These are phyloP conservation scores for Neogale vison DNA, from an alignment of 2,113 vertebrate species.

Conservation along the genomic window DNA sequence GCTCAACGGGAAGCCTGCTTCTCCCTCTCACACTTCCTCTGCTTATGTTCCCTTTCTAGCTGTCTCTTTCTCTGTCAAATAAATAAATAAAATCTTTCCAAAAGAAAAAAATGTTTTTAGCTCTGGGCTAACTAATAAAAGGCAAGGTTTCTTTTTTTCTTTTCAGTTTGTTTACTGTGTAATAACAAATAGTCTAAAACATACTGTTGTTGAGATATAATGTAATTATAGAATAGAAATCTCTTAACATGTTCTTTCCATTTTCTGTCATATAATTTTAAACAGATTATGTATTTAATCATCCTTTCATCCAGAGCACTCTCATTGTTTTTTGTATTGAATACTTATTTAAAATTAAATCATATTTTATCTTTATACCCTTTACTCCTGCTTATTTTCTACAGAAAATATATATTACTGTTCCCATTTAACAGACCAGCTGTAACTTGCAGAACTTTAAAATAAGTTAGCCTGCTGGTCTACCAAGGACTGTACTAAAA, in stretches of 20 bases:
- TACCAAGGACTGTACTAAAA: neutral
- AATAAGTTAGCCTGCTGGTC: neutral
- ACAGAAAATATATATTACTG: neutral
- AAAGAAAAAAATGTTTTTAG: neutral
- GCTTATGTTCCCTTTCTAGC: no score
- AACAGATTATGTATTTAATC: constrained; percentile 7
- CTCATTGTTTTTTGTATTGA: neutral
- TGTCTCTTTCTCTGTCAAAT: no score
- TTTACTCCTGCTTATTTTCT: neutral
- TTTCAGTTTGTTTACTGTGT: neutral
- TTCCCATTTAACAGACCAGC: neutral
- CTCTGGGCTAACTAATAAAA: neutral
- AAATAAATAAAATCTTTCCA: no score
- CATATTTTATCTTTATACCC: neutral
- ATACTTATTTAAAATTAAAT: constrained; percentile 15
- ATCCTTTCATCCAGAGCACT: neutral
- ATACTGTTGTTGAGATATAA: neutral
- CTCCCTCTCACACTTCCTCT: no score
- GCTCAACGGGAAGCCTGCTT: no score
- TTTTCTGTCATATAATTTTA: neutral
- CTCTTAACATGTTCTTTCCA: neutral
- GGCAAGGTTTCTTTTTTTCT: neutral
- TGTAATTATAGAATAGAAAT: neutral
- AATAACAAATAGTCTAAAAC: neutral
- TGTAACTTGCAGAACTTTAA: neutral